phyloP scores from a whole-genome alignment of 2,113 vertebrate species.

The Seriola rivoliana region DNA sequence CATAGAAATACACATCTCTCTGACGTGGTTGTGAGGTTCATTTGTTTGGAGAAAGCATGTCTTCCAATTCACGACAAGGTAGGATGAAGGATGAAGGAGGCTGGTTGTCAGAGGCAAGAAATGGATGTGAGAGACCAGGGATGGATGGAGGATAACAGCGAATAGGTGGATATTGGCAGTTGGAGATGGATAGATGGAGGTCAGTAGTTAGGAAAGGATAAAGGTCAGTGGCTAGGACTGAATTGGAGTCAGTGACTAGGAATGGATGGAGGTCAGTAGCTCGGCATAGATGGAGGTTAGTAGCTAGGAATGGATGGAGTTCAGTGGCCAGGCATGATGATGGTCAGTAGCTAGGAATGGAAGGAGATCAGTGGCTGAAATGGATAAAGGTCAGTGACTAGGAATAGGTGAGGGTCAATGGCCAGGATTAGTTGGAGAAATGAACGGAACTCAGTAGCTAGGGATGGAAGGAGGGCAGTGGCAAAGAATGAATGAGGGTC shows the following conservation, averaged over 20 bases:
- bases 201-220: background rate
- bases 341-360: too few relatives aligned
- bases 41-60: background rate
- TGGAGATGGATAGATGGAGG: conserved; percentile 8
- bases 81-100: conserved; percentile 13
- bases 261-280: background rate
- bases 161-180: conserved; percentile 9
- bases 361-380: too few relatives aligned
- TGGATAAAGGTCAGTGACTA: too few relatives aligned
- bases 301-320: background rate
- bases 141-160: background rate
- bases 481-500: background rate
- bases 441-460: too few relatives aligned
- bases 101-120: conserved; percentile 5
- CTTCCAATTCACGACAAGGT: background rate
- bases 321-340: background rate
- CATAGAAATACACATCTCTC: background rate
- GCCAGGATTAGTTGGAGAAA: background rate
- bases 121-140: conserved; percentile 1
- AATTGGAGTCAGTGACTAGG: background rate
- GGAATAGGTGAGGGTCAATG: background rate
- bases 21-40: background rate
- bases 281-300: background rate
- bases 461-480: background rate
- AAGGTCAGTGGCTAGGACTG: background rate